Conservation (phyloP, 2,888 invertebrate species). For the Pyrrhia umbra region DNA sequence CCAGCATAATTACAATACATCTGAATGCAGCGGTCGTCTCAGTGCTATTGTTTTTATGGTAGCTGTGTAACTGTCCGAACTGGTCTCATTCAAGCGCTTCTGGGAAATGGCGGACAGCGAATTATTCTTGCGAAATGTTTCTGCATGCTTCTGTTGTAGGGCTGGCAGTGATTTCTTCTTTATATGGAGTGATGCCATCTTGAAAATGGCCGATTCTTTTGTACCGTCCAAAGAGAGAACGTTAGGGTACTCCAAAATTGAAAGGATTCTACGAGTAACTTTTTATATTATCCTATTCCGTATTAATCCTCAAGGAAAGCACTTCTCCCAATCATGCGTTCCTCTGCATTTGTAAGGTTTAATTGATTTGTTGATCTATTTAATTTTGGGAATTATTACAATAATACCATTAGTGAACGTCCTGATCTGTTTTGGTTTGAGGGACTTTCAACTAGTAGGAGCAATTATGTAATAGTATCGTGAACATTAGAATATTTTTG, state of each 20-base stretch:
- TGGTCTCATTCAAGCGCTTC: constrained; percentile 49
- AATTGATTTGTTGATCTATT: too few species aligned
- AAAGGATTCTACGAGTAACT: neutral
- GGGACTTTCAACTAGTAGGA: too few species aligned
- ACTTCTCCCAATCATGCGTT: too few species aligned
- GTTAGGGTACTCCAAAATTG: neutral
- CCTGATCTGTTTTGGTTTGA: neutral
- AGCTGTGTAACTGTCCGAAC: constrained; percentile 9
- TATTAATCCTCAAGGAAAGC: too few species aligned
- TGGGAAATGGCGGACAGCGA: constrained; percentile 37
- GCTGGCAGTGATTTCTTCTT: constrained; percentile 6
- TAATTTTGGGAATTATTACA: too few species aligned
- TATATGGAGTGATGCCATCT: neutral
- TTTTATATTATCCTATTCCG: neutral
- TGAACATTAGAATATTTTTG: constrained; percentile 13
- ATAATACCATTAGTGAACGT: neutral
- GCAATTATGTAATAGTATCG: too few species aligned
- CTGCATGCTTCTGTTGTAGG: constrained; percentile 16
- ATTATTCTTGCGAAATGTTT: constrained; percentile 57
- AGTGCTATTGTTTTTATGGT: constrained; percentile 37
- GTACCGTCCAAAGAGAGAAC: too few species aligned
- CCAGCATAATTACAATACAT: neutral
- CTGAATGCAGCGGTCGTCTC: neutral
- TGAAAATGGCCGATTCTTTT: too few species aligned
- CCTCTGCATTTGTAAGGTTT: too few species aligned